Conservation (phyloP, 2,888 invertebrate genomes). For the Monochamus alternatus region DNA sequence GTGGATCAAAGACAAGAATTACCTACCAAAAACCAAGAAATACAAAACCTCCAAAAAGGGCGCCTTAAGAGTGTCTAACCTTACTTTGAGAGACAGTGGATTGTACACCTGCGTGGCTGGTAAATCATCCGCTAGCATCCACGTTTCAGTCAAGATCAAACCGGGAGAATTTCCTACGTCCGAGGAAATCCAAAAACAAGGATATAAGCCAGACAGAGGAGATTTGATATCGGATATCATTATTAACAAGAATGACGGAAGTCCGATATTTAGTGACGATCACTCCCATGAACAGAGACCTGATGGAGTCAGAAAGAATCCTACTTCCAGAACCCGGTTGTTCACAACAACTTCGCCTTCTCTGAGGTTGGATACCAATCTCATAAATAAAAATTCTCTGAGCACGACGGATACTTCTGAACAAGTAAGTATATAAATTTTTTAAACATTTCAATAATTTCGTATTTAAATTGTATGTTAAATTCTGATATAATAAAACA, state of each 20-base stretch:
- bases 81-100: constrained; percentile 87
- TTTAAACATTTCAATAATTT: background rate
- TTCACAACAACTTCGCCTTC: constrained; percentile 66
- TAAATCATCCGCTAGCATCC: constrained; percentile 85
- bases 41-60: constrained; percentile 94
- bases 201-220: constrained; percentile 63
- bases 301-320: constrained; percentile 66
- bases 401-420: constrained; percentile 62
- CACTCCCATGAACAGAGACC: constrained; percentile 80
- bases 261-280: constrained; percentile 73
- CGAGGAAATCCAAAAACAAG: constrained; percentile 77
- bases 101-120: constrained; percentile 91
- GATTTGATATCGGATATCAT: constrained; percentile 63
- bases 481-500: too few species aligned
- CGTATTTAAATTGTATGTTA: too few species aligned
- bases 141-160: constrained; percentile 84
- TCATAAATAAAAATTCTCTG: constrained; percentile 60
- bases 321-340: constrained; percentile 60
- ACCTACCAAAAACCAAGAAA: constrained; percentile 84
- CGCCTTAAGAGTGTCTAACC: constrained; percentile 87
- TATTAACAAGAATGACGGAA: constrained; percentile 68
- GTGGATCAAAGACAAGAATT: constrained; percentile 91
- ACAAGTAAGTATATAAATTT: constrained; percentile 58
- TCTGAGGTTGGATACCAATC: constrained; percentile 57
- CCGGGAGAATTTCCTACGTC: constrained; percentile 86